Evolutionary conservation across 2,113 vertebrate species (phyloP), one percentile per base, ranked within the genome.

Genomic region (Hippopotamus amphibius): DNA sequence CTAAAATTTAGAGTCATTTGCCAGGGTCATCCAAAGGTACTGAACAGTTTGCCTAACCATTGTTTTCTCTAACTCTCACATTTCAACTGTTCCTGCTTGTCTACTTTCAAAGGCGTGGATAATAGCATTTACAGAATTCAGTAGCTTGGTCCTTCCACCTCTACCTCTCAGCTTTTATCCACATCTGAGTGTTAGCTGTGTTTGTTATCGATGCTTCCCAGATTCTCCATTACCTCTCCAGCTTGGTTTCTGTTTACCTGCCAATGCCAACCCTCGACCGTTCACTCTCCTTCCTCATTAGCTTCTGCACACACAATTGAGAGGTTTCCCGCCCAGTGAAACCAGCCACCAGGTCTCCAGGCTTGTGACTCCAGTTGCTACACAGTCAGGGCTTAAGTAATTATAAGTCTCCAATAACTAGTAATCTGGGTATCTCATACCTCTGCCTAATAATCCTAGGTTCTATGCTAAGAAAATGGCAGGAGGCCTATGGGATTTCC

Each of bases 211-310:
- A 3, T 4, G 41, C 92, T 95, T 96, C 96, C 97, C 95, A 88
- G 92, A 79, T 65, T 97, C 96, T 98, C 96, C 83, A 69, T 96
- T 97, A 96, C 96, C 69, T 80, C 86, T 76, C 48, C 55, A 57
- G 95, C 93, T 85, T 77, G 87, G 95, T 98, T 97, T 98, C 98
- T 88, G 89, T 96, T 97, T 96, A 97, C 95, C 92, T 61, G 48
- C 83, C 0, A 0, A 15, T 69, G 69, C 92, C 81, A 84, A 69
- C 26, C 82, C 92, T 61, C 79, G 86, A 76, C 86, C 33, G 11
- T 46, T 53, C 37, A 61, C 41, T 77, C 84, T 66, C 93, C 53
- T 97, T 95, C 89, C 95, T 95, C 26, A 9, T 92, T 61, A 7
- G n/a, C 57, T 89, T 87, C 79, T 17, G 61, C 37, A 77, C 80